Evolutionary conservation across 2,113 vertebrate genomes (phyloP).

Genomic region (Solenodon paradoxus): DNA sequence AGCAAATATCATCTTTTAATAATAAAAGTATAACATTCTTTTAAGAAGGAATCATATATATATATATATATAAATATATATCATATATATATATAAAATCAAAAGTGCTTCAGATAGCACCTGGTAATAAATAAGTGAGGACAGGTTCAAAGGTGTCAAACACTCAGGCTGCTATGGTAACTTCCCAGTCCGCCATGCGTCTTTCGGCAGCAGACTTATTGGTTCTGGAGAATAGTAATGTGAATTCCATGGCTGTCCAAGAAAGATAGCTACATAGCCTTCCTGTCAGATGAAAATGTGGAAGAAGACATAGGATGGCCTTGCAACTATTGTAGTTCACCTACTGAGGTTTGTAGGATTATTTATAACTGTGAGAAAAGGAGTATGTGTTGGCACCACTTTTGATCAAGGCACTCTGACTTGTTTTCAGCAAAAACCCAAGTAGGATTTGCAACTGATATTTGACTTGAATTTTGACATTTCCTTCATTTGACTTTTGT

Average conservation of each 20-base stretch:
- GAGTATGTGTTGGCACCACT: not conserved
- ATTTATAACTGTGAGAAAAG: not conserved
- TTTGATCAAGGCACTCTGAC: not conserved
- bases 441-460: not conserved
- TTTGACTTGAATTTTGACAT: not conserved
- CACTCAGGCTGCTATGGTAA: not conserved
- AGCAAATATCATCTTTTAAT: constrained; percentile 30
- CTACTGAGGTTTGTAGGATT: not conserved
- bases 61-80: too few species aligned
- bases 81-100: too few species aligned
- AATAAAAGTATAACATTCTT: not conserved
- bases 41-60: constrained; percentile 2
- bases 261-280: not conserved
- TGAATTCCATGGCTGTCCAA: not conserved
- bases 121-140: constrained; percentile 21
- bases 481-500: not conserved
- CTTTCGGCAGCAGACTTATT: not conserved
- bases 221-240: not conserved
- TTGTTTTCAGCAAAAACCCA: not conserved
- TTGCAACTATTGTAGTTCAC: not conserved
- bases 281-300: constrained; percentile 26
- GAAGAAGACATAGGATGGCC: not conserved
- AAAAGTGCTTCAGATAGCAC: not conserved
- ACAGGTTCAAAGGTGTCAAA: not conserved
- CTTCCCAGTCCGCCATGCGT: not conserved